Conservation (phyloP, 2,888 invertebrate genomes). For the Aplocera efformata region DNA sequence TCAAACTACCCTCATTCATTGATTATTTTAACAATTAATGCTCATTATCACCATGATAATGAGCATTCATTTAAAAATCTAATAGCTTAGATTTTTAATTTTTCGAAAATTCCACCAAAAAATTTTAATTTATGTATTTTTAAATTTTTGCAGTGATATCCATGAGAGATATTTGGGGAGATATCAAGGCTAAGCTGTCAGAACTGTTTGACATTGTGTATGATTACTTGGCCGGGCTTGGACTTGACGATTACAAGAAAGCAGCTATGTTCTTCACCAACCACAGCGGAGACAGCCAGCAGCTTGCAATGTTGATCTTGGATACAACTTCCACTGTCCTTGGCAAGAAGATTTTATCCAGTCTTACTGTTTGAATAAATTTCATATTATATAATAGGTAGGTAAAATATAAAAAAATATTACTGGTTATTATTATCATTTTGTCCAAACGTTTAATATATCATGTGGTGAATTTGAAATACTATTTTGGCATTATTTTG, state of each 20-base stretch:
- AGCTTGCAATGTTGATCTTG: constrained; percentile 56
- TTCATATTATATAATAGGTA: constrained; percentile 19
- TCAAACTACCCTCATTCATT: constrained; percentile 11
- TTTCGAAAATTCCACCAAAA: too few relatives aligned
- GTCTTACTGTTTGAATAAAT: constrained; percentile 37
- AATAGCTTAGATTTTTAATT: too few relatives aligned
- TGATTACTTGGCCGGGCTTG: constrained; percentile 63
- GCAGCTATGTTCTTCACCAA: constrained; percentile 50
- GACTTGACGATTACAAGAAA: constrained; percentile 56
- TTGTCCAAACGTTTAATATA: too few relatives aligned
- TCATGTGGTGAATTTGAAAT: too few relatives aligned
- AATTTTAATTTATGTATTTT: constrained; percentile 1
- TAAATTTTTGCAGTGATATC: constrained; percentile 50
- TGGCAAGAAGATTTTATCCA: constrained; percentile 61
- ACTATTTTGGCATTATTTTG: too few relatives aligned
- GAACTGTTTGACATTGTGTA: constrained; percentile 66
- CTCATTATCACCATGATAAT: too few relatives aligned
- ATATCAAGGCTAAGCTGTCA: constrained; percentile 50
- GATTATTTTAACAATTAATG: too few relatives aligned
- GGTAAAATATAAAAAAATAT: too few relatives aligned
- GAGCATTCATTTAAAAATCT: too few relatives aligned
- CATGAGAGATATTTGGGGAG: constrained; percentile 65
- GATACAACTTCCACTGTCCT: constrained; percentile 51
- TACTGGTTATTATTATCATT: too few relatives aligned
- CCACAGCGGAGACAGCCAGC: constrained; percentile 35